Evolutionary conservation across 2,888 invertebrate species (phyloP), one percentile per base, ranked within the genome.

Genomic region (Drymonia ruficornis): DNA sequence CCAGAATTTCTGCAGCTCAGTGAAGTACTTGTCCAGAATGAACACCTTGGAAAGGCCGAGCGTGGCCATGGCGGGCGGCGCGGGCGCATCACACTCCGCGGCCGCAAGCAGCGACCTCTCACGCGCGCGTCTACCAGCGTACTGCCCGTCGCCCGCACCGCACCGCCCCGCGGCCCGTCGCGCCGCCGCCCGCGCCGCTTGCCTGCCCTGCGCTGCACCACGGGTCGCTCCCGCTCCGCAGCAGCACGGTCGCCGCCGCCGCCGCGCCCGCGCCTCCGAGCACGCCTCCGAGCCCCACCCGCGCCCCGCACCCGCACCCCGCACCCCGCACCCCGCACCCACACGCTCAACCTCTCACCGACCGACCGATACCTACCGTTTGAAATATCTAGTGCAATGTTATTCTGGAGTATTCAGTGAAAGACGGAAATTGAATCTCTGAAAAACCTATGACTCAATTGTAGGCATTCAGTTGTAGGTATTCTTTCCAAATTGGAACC

Each of bases 11-110:
- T 98, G 98, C 91, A 98, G 94, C 93, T 98, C 98, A 73, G 97
- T 98, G 93, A 98, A 98, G 93, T 98, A 98, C 93, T 98, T 98
- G 96, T 98, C 98, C 95, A 98, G 95, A 90, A 98, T 98, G 95
- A 98, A 98, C 92, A 98, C 98, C 94, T 98, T 98, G 87, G 98
- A 98, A 81, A 98, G 96, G 94, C 98, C 98, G 94, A 98, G 95
- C 92, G 98, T 98, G 95, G 98, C 98, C 98, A 98, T 98, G 93
- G 86, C 91, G 87, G 83, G 83, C 83, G 83, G 77, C 83, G 86
- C 86, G 87, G 86, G 82, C 78, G 79, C 91, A 88, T 87, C 88
- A 86, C 91, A 85, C 67, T 79, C 81, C 76, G 86, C 81, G 84
- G 81, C 81, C 84, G 84, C 86, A 68, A 67, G 72, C 74, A 76